These are phyloP conservation scores for Leucoraja ocellata DNA, from an alignment of 2,797 vertebrate genomes.

Conservation along the genomic window DNA sequence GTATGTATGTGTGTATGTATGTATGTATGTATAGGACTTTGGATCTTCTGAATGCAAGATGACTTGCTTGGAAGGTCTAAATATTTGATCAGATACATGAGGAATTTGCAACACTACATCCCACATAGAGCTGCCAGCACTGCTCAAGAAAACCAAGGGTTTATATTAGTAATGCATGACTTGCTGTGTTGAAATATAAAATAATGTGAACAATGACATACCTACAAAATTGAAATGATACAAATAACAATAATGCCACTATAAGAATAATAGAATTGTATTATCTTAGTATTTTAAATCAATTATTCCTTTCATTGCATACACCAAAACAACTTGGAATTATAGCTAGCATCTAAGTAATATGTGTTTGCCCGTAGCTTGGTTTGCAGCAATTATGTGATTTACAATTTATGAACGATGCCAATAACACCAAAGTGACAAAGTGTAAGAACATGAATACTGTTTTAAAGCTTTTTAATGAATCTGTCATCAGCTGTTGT, in stretches of 20 bases:
- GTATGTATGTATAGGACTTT: too few relatives aligned
- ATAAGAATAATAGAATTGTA: too few relatives aligned
- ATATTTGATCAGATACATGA: too few relatives aligned
- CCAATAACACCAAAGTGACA: neutral
- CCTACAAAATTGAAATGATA: neutral
- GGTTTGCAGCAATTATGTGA: neutral
- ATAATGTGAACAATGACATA: neutral
- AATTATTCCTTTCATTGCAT: neutral
- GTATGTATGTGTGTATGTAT: too few relatives aligned
- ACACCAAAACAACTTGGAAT: neutral
- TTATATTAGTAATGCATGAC: neutral
- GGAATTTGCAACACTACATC: too few relatives aligned
- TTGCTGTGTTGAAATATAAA: neutral
- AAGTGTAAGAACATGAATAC: neutral
- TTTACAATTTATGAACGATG: neutral
- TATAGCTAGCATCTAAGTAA: neutral
- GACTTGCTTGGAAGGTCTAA: too few relatives aligned
- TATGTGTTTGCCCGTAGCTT: neutral
- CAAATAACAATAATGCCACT: neutral
- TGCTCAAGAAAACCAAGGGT: too few relatives aligned
- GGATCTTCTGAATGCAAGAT: too few relatives aligned
- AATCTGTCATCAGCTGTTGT: neutral
- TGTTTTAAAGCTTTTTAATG: neutral
- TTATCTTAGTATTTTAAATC: neutral
- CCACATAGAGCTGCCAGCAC: too few relatives aligned